Base-by-base conservation (phyloP, 2,797 vertebrate genomes). In the Ctenopoma kingsleyae region DNA sequence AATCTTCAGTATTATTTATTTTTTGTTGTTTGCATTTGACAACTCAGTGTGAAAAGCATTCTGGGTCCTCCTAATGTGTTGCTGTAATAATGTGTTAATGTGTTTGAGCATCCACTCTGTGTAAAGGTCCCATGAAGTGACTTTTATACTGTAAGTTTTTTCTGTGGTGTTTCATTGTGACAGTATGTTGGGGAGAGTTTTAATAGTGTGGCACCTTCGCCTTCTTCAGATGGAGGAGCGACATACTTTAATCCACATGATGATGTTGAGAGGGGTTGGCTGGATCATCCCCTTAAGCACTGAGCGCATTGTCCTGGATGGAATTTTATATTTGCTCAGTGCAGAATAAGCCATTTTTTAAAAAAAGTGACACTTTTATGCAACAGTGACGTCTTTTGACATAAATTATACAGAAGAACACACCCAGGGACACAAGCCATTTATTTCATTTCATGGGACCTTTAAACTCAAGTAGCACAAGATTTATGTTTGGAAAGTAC, bases 401-500 rank as follows among this genome's bases (percentile, higher is more conserved):
- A 56, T n/a, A 59, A 41, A 62, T 57, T 35, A 19, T 54, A 67
- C 19, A 52, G 35, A 40, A 52, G 35, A 40, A 55, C 43, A 58
- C 52, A 58, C 63, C 80, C 84, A 81, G 80, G 87, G 73, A 86
- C 69, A 79, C 40, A 82, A 92, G 91, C 91, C 91, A 89, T 89
- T 81, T 80, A 80, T 78, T 80, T 82, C 71, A 84, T 90, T 91
- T 91, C 85, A 86, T 89, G 87, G 89, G 90, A 92, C 87, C 88
- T 89, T 87, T 84, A 82, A 87, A 72, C 71, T 64, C 27, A n/a
- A 76, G 55, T 76, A 89, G 91, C 91, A 91, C 88, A 91, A 85
- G 41, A 66, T 85, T 78, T 82, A 59, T 62, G 77, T 80, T 81
- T 74, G 73, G 43, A 87, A 87, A 78, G 84, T 87, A 81, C 64